phyloP scores from a whole-genome alignment of 2,113 vertebrate genomes.

The Dromiciops gliroides region DNA sequence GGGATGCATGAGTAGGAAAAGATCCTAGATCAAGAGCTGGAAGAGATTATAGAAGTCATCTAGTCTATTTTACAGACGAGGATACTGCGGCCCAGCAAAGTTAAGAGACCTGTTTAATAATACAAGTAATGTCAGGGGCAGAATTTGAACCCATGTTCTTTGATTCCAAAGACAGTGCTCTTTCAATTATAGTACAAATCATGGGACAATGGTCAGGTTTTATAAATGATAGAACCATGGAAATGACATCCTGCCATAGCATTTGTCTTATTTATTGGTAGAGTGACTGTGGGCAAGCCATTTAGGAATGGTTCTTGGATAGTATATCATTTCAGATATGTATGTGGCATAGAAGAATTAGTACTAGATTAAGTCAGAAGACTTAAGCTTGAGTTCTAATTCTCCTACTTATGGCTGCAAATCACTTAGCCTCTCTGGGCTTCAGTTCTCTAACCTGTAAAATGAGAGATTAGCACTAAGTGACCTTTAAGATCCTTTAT shows the following conservation, averaged over 20 bases:
- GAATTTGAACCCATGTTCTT: not conserved
- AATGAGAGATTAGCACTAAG: not conserved
- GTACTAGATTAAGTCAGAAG: not conserved
- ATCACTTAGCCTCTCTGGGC: not conserved
- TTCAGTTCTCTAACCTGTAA: not conserved
- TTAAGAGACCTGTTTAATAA: not conserved
- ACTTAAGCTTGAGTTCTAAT: not conserved
- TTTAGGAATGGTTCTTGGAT: not conserved
- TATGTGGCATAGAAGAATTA: not conserved
- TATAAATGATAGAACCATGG: not conserved
- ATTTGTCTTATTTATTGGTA: not conserved
- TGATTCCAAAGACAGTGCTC: not conserved
- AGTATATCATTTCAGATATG: not conserved
- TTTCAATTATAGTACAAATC: not conserved
- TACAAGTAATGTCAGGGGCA: not conserved
- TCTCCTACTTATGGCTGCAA: not conserved
- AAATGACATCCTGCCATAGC: not conserved
- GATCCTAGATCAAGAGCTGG: not conserved
- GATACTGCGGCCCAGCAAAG: not conserved
- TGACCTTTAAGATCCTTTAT: not conserved
- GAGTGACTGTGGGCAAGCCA: not conserved
- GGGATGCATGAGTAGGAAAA: not conserved
- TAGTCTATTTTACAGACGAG: not conserved
- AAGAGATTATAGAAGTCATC: not conserved
- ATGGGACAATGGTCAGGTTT: not conserved